A percentile compares a stretch with the other conserved stretches of the same genome.
phyloP scores from a whole-genome alignment of 2,888 invertebrate species.

The Noctuana brunneofusca region DNA sequence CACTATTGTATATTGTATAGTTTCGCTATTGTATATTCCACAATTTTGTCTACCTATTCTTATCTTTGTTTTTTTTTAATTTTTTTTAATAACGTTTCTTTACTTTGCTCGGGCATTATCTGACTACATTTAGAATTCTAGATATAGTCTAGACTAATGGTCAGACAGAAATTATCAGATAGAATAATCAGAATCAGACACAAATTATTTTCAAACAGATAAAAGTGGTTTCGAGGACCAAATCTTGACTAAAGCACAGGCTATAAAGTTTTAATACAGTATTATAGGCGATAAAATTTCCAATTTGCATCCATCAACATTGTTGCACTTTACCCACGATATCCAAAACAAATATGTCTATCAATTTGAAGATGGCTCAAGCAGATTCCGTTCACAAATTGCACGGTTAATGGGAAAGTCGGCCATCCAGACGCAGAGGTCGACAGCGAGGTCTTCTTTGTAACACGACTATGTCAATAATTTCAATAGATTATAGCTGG shows the following conservation, averaged over 20 bases:
- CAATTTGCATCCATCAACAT: slow-evolving; percentile 11
- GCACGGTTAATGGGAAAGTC: slow-evolving; percentile 29
- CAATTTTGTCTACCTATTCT: too few relatives aligned
- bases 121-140: too few relatives aligned
- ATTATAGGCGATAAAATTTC: not conserved
- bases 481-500: slow-evolving; percentile 7
- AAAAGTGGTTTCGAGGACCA: not conserved
- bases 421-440: slow-evolving; percentile 21
- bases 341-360: slow-evolving; percentile 21
- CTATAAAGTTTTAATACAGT: not conserved
- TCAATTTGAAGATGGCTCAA: slow-evolving; percentile 31
- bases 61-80: too few relatives aligned
- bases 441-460: slow-evolving; percentile 30
- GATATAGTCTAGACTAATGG: too few relatives aligned
- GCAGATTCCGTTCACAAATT: slow-evolving; percentile 25
- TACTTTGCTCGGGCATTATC: too few relatives aligned
- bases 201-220: too few relatives aligned
- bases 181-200: too few relatives aligned
- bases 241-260: not conserved
- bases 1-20: too few relatives aligned
- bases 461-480: slow-evolving; percentile 30
- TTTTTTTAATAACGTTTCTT: too few relatives aligned
- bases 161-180: not conserved
- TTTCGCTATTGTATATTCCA: too few relatives aligned
- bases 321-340: slow-evolving; percentile 13